Conservation (phyloP, 2,888 invertebrate species). For the Spilarctia lutea region DNA sequence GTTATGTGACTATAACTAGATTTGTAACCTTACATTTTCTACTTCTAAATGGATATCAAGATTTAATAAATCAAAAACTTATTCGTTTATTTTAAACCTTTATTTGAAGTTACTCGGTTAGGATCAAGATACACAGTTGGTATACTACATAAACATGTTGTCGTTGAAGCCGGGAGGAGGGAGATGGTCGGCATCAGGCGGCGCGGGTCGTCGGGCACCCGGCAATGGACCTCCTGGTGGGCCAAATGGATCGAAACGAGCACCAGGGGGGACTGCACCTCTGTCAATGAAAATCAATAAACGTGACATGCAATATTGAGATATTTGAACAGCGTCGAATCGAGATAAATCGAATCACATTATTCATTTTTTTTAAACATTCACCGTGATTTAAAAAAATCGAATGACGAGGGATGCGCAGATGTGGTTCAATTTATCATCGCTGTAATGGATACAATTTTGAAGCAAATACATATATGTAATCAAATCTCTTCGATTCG, state of each 20-base stretch:
- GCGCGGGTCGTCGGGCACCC: slow-evolving; percentile 71
- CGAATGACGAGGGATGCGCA: too few relatives aligned
- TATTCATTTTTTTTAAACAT: background rate
- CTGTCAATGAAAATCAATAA: slow-evolving; percentile 65
- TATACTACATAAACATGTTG: slow-evolving; percentile 90
- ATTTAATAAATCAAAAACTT: background rate
- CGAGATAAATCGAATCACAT: background rate
- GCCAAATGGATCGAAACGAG: slow-evolving; percentile 93
- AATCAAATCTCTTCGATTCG: too few relatives aligned
- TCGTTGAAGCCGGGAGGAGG: slow-evolving; percentile 92
- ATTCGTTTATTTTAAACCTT: slow-evolving; percentile 33
- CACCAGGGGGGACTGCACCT: slow-evolving; percentile 90
- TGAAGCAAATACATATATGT: too few relatives aligned
- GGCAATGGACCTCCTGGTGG: slow-evolving; percentile 88
- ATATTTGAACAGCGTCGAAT: background rate
- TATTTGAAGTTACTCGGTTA: slow-evolving; percentile 45
- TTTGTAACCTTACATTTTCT: background rate
- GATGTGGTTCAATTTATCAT: too few relatives aligned
- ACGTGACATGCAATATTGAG: background rate
- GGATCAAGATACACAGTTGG: slow-evolving; percentile 22
- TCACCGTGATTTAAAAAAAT: background rate
- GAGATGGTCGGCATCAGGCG: slow-evolving; percentile 91
- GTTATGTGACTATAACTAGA: background rate
- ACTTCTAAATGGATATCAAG: background rate
- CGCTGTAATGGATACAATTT: too few relatives aligned